These are phyloP conservation scores for Aphaenogaster floridana DNA, from an alignment of 1,140 invertebrate genomes.

Conservation along the genomic window DNA sequence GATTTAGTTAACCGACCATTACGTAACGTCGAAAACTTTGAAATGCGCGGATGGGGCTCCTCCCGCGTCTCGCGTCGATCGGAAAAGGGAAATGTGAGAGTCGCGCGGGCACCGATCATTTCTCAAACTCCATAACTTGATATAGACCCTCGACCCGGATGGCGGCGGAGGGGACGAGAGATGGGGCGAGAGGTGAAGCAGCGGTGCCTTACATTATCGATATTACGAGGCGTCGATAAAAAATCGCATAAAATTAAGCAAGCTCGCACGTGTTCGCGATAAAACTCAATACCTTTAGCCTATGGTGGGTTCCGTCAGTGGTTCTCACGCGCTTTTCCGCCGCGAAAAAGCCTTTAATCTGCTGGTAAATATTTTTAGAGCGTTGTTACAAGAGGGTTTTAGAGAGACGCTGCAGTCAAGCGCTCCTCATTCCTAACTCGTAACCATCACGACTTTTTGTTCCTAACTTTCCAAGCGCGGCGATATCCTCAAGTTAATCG, in stretches of 20 bases:
- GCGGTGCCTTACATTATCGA: conserved; percentile 85
- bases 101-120: conserved; percentile 81
- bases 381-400: conserved; percentile 7
- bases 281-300: conserved; percentile 75
- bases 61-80: conserved; percentile 41
- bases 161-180: conserved; percentile 20
- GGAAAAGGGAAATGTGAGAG: conserved; percentile 77
- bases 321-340: conserved; percentile 37
- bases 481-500: not conserved
- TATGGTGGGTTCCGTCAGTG: conserved; percentile 31
- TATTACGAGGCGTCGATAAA: conserved; percentile 87
- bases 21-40: conserved; percentile 26
- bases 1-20: conserved; percentile 37
- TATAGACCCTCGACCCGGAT: conserved; percentile 80
- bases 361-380: conserved; percentile 24
- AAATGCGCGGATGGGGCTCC: not conserved
- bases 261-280: conserved; percentile 80
- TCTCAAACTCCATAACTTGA: conserved; percentile 85
- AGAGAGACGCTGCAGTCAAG: not conserved
- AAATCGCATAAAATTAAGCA: conserved; percentile 87
- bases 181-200: conserved; percentile 57
- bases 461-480: not conserved
- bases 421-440: not conserved
- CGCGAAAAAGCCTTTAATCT: conserved; percentile 24
- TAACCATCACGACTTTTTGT: not conserved